phyloP scores from a whole-genome alignment of 2,797 vertebrate genomes.

The Pantherophis vulpinus region DNA sequence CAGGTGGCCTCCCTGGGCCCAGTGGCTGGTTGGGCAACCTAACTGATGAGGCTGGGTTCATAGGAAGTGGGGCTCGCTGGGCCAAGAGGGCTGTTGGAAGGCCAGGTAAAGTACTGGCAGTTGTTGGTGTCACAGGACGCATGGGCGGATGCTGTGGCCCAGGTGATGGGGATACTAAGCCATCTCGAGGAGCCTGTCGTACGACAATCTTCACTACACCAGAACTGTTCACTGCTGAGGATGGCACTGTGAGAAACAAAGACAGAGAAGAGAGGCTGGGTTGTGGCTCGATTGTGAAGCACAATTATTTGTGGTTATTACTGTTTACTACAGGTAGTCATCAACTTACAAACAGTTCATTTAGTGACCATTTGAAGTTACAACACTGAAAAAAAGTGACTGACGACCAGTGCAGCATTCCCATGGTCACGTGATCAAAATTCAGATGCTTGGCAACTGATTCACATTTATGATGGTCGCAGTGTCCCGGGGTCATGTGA shows the following conservation, averaged over 20 bases:
- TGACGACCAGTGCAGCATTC: too few relatives aligned
- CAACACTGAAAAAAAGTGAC: too few relatives aligned
- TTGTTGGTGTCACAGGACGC: slow-evolving; percentile 41
- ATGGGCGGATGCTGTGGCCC: slow-evolving; percentile 70
- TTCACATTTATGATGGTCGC: too few relatives aligned
- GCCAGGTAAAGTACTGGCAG: slow-evolving; percentile 17
- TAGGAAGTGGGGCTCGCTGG: slow-evolving; percentile 33
- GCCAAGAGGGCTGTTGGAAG: slow-evolving; percentile 6
- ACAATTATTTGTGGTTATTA: background rate
- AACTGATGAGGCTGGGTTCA: slow-evolving; percentile 38
- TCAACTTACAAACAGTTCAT: background rate
- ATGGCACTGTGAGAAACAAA: slow-evolving; percentile 70
- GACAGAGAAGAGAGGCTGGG: slow-evolving; percentile 27
- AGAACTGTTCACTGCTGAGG: slow-evolving; percentile 82
- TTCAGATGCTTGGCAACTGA: too few relatives aligned
- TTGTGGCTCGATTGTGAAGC: slow-evolving; percentile 41
- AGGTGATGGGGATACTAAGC: slow-evolving; percentile 78
- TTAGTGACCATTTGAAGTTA: background rate
- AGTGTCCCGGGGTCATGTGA: too few relatives aligned
- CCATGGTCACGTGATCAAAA: too few relatives aligned
- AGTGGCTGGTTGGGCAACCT: slow-evolving; percentile 55
- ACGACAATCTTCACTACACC: slow-evolving; percentile 94
- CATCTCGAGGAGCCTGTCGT: slow-evolving; percentile 86
- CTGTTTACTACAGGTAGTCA: background rate
- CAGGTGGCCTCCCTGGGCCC: slow-evolving; percentile 45